These are phyloP conservation scores for Anhinga rufa DNA, from an alignment of 2,113 vertebrate genomes.

Conservation along the genomic window DNA sequence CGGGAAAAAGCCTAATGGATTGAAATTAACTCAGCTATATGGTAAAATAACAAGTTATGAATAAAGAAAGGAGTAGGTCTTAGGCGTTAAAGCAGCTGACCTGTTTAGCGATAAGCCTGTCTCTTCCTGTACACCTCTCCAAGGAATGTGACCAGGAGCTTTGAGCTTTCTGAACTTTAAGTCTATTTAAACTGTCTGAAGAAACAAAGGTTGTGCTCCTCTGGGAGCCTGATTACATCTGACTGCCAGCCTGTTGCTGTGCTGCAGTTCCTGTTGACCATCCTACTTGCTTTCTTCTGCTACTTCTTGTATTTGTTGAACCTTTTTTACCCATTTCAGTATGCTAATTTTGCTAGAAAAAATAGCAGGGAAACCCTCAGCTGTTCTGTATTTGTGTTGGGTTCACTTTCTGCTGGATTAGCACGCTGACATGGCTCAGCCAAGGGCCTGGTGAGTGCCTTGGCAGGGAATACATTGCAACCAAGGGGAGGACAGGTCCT, in stretches of 20 bases:
- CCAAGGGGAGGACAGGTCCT: background rate
- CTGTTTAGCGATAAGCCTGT: background rate
- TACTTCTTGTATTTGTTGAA: background rate
- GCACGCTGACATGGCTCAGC: background rate
- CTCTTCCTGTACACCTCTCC: background rate
- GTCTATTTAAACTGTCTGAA: background rate
- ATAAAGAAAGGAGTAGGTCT: background rate
- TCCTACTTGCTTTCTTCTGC: background rate
- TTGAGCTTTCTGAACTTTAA: background rate
- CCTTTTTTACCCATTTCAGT: background rate
- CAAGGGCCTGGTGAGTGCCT: background rate
- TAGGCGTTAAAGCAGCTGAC: background rate
- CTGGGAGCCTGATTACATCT: background rate
- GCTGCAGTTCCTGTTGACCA: background rate
- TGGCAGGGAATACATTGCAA: accelerated
- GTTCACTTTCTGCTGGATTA: background rate
- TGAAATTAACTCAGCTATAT: background rate
- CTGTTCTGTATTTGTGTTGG: background rate
- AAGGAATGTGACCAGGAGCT: background rate
- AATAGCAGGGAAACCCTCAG: background rate
- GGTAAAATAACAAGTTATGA: background rate
- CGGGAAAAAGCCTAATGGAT: background rate
- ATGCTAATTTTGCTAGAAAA: background rate
- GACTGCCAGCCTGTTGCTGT: background rate
- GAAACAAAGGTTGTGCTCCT: background rate